These are phyloP conservation scores for Kryptolebias ocellatus DNA, from an alignment of 2,797 vertebrate species.

Conservation along the genomic window DNA sequence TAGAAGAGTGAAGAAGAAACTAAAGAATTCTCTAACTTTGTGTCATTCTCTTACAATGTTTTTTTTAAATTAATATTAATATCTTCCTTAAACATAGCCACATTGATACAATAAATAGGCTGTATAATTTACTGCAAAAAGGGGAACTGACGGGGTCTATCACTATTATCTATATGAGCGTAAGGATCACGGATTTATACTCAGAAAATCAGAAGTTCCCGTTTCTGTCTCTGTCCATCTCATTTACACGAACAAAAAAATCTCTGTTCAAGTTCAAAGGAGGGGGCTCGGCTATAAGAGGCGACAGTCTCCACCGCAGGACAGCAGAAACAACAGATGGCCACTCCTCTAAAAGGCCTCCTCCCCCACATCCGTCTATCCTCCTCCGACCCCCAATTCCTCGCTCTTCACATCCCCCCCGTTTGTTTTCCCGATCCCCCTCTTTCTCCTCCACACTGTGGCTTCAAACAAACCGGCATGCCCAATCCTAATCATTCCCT, in stretches of 20 bases:
- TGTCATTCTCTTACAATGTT: conserved; percentile 19
- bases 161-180: not conserved
- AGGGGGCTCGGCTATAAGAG: conserved; percentile 47
- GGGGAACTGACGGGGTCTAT: not conserved
- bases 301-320: conserved; percentile 61
- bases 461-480: conserved; percentile 37
- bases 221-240: not conserved
- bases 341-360: conserved; percentile 68
- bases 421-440: conserved; percentile 53
- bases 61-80: not conserved
- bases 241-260: conserved; percentile 51
- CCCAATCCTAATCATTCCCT: conserved; percentile 37
- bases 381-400: conserved; percentile 48
- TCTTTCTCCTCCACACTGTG: conserved; percentile 44
- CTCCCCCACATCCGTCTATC: conserved; percentile 65
- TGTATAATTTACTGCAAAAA: conserved; percentile 20
- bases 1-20: too few relatives aligned
- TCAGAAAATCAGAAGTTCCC: conserved; percentile 13
- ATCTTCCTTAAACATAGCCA: conserved; percentile 7
- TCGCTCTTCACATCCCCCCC: conserved; percentile 66
- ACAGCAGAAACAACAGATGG: conserved; percentile 79
- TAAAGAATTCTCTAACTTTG: not conserved
- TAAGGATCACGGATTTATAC: conserved; percentile 2
- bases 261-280: conserved; percentile 71
- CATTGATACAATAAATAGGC: not conserved